Evolutionary conservation across 2,797 vertebrate genomes (phyloP).

Genomic region (Poeciliopsis infans): DNA sequence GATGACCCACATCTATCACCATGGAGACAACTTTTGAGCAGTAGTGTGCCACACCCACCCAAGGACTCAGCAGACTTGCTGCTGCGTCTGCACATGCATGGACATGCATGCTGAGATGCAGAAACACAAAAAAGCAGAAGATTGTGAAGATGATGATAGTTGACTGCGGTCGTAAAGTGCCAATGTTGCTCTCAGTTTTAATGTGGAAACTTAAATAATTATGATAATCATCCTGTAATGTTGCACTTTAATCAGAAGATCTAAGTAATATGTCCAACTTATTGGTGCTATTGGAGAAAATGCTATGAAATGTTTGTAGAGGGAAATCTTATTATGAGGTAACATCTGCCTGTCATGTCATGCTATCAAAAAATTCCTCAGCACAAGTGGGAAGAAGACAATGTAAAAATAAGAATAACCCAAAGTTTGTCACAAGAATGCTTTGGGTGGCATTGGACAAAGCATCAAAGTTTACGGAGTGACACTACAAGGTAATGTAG

Average conservation of each 20-base stretch:
- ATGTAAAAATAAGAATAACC: not conserved
- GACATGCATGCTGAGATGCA: not conserved
- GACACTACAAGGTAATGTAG: not conserved
- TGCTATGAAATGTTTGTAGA: too few species aligned
- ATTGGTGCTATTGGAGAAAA: too few species aligned
- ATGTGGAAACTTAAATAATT: constrained; percentile 48
- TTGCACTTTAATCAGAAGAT: constrained; percentile 30
- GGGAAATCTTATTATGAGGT: too few species aligned
- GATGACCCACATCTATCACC: constrained; percentile 80
- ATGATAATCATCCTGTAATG: constrained; percentile 32
- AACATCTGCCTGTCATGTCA: too few species aligned
- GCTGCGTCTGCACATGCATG: constrained; percentile 13
- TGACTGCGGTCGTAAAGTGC: not conserved
- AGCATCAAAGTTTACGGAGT: not conserved
- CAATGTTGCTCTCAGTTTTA: not conserved
- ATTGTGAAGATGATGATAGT: constrained; percentile 11
- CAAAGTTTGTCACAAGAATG: not conserved
- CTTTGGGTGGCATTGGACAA: not conserved
- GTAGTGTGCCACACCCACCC: constrained; percentile 63
- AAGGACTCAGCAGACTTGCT: constrained; percentile 46
- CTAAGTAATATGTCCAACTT: not conserved
- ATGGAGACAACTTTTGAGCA: constrained; percentile 74
- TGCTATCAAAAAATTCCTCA: too few species aligned
- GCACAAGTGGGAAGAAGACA: not conserved
- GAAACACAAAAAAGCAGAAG: constrained; percentile 25